Base-by-base conservation (phyloP, 2,113 vertebrate species). In the Stigmatopora nigra region DNA sequence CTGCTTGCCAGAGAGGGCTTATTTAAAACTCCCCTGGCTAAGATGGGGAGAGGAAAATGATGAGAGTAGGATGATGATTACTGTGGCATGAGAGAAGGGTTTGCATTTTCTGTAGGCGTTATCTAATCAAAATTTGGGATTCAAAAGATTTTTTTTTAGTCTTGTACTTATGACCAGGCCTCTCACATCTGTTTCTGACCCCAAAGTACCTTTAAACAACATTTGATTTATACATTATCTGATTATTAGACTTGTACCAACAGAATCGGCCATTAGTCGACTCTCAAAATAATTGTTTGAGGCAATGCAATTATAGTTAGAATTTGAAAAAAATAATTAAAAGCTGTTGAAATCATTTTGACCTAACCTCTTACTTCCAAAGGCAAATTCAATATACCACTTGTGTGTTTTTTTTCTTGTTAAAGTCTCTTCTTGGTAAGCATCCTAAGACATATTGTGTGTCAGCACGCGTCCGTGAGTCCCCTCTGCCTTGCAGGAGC, bases 1-100 rank as follows among this genome's bases (percentile, higher is more conserved):
- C 38, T 48, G 69, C 67, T 57, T 44, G 76, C 71, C 70, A 70
- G 71, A 78, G 67, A 61, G 57, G 68, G 68, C 69, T 78, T 56
- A 69, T 77, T 59, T 68, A 63, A 67, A 75, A 62, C 56, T 60
- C 61, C 45, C 20, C 1, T 67, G 68, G 64, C 66, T 62, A 75
- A 20, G 65, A 69, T 44, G 62, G 67, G 8, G 53, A 60, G 55
- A 38, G 4, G 55, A 64, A 47, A 76, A 51, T 46, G 72, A 16
- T 3, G 35, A 57, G 60, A 61, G n/a, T n/a, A n/a, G 12, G 10
- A 5, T 14, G 49, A 60, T 51, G 2, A 51, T 51, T 17, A n/a
- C 48, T 53, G 51, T 19, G 19, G n/a, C 19, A 22, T 22, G 19
- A 19, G 57, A 45, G 58, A 59, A 63, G 7, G 15, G 51, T 59